Base-by-base conservation (phyloP, 2,888 invertebrate species). In the Malthinus flaveolus region DNA sequence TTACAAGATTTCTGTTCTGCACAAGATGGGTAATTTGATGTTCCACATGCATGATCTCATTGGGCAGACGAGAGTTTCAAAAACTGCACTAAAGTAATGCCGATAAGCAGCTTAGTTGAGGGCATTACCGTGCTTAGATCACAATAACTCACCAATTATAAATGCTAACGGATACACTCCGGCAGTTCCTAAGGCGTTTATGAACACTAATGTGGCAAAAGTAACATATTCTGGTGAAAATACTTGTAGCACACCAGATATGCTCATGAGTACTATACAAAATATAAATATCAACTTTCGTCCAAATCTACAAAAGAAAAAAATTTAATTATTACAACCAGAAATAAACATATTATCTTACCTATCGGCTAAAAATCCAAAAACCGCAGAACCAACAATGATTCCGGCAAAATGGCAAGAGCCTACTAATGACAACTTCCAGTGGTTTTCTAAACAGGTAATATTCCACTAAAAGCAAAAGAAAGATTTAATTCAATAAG, bases 381-480 rank as follows among this genome's bases (percentile, higher is more conserved):
- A 84, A 1, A 82, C 42, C 6, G 83, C 82, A 6, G 86, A 84
- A 23, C 87, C 87, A 44, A 83, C 75, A 33, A 87, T 82, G 42
- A 86, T 81, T 1, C 87, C 87, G 8, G 84, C 82, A 74, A 86
- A 86, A 75, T 87, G 86, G 49, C 82, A 76, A 0, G 84, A 84
- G 9, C 86, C 86, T 9, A 86, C 83, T 39, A 85, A 73, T 0
- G 86, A 84, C 50, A 86, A 71, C 70, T 82, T 84, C 84, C 85
- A 85, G 56, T 82, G 80, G 63, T 85, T 85, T 64, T 85, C 84
- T 32, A 79, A 71, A 67, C 87, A 87, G 1, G 84, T 84, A 44
- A 87, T 76, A 15, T 80, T 75, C 82, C 84, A 87, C 82, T 85
- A 68, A 57, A 80, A 77, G 9, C 34, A 59, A 42, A 62, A 23